Percentiles rank a stretch among this genome's conserved stretches.
Evolutionary conservation across 2,113 vertebrate genomes (phyloP).

Genomic region (Orientallactaga bullata): DNA sequence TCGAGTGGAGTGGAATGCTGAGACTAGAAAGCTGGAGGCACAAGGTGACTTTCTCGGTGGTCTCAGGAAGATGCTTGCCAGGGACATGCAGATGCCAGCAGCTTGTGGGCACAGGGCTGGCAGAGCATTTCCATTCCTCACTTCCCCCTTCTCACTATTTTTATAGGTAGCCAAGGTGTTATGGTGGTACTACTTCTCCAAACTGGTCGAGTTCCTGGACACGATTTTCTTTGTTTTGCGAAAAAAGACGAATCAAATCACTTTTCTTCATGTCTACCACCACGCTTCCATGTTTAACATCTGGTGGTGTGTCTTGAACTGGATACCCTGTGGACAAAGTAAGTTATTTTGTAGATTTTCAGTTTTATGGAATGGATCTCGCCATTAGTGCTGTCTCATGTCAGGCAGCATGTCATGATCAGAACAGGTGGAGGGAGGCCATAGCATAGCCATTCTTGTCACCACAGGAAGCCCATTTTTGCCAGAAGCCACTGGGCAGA

Average conservation of each 20-base stretch:
- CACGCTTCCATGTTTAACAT: constrained; percentile 96
- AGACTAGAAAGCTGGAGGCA: neutral
- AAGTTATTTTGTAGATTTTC: constrained; percentile 81
- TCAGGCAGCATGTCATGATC: rapidly evolving
- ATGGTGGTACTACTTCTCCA: constrained; percentile 97
- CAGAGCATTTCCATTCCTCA: neutral
- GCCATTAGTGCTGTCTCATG: neutral
- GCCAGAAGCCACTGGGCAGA: rapidly evolving
- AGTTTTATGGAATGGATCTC: constrained; percentile 34
- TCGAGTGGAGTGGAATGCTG: neutral
- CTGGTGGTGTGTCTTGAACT: constrained; percentile 96
- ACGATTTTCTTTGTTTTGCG: constrained; percentile 94
- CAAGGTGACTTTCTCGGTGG: rapidly evolving
- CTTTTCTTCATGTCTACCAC: constrained; percentile 94
- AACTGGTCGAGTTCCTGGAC: constrained; percentile 93
- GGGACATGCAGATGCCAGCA: rapidly evolving
- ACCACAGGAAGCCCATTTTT: rapidly evolving
- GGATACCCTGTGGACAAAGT: constrained; percentile 96
- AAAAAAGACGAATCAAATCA: constrained; percentile 93
- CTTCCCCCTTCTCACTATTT: neutral
- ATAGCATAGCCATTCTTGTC: rapidly evolving
- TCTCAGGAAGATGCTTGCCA: neutral
- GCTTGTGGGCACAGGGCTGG: rapidly evolving
- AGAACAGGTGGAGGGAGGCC: neutral
- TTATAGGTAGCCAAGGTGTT: constrained; percentile 92